Evolutionary conservation across 1,140 invertebrate species (phyloP).

Genomic region (Agraylea sexmaculata): DNA sequence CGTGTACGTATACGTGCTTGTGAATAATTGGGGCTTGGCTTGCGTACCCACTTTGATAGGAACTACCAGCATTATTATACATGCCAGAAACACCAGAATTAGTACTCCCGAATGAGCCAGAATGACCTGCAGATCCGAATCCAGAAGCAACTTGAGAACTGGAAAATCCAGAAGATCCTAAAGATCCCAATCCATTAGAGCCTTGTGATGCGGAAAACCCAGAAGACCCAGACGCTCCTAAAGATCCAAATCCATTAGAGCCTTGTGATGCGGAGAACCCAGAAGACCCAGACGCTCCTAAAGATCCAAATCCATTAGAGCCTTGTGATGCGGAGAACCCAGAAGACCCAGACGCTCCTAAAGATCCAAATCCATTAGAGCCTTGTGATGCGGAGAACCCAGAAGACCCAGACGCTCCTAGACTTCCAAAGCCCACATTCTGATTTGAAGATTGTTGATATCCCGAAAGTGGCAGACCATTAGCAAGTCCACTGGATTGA

Average conservation of each 20-base stretch:
- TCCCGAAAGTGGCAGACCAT: no score
- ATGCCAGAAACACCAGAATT: no score
- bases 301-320: not conserved
- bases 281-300: not conserved
- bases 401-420: no score
- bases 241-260: not conserved
- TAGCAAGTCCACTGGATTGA: no score
- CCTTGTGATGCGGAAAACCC: not conserved
- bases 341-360: no score
- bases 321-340: no score
- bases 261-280: not conserved
- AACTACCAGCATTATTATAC: no score
- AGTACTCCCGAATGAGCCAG: not conserved
- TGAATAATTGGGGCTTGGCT: conserved; percentile 49
- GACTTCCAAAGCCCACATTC: no score
- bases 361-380: no score
- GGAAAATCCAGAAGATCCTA: not conserved
- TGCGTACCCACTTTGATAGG: conserved; percentile 1
- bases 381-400: conserved; percentile 1
- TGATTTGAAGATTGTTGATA: no score
- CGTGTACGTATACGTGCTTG: conserved; percentile 65
- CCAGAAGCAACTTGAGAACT: not conserved
- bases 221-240: not conserved
- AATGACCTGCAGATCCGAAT: no score
- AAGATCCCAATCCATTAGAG: not conserved